Evolutionary conservation across 64 coral and sea anemone genomes (phyloP).

Genomic region (Platygyra sinensis): DNA sequence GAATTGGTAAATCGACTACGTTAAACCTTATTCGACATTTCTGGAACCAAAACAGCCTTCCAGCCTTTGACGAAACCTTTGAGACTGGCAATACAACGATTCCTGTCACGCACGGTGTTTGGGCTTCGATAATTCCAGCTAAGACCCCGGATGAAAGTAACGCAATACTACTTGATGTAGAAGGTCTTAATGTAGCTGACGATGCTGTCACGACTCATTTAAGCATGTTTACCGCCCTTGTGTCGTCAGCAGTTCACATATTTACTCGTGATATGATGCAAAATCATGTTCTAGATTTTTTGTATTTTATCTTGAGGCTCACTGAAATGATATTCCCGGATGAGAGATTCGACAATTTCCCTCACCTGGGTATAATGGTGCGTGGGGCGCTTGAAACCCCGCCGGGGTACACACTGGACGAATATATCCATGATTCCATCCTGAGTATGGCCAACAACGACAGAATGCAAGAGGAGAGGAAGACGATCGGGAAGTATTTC

Average conservation of each 20-base stretch:
- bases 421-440: conserved; percentile 27
- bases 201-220: conserved; percentile 21
- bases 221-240: conserved; percentile 54
- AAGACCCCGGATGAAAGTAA: background rate
- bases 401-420: conserved; percentile 14
- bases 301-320: conserved; percentile 21
- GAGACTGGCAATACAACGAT: conserved; percentile 3
- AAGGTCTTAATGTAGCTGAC: conserved; percentile 37
- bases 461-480: conserved; percentile 33
- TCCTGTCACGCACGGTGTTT: conserved; percentile 42
- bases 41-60: background rate
- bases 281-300: conserved; percentile 23
- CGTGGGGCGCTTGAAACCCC: background rate
- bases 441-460: conserved; percentile 15
- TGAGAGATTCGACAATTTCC: conserved; percentile 8
- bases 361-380: conserved; percentile 23
- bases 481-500: conserved; percentile 8
- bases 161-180: conserved; percentile 31
- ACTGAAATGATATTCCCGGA: conserved; percentile 49
- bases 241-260: conserved; percentile 39
- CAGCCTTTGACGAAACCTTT: background rate
- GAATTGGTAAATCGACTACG: conserved; percentile 74
- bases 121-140: conserved; percentile 21
- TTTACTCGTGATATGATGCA: conserved; percentile 14
- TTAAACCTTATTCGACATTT: conserved; percentile 56